Base-by-base conservation (phyloP, 2,797 vertebrate species). In the Lacerta viridis region DNA sequence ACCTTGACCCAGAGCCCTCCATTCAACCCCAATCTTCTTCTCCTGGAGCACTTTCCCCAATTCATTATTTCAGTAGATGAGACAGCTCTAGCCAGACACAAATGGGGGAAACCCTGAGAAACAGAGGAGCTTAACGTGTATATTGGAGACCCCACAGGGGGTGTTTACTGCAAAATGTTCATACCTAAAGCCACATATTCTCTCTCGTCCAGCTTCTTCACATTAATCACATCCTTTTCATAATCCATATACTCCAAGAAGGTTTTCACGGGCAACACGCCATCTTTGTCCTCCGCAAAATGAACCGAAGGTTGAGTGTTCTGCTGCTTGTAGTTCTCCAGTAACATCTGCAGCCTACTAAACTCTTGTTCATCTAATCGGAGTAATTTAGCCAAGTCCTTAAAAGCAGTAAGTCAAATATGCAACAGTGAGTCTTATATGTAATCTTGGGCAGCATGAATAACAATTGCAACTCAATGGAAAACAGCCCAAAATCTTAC, bases 241-340 rank as follows among this genome's bases (percentile, higher is more conserved):
- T 93, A 98, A 83, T 99, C 98, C 92, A 99, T 94, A 94, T 98
- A 98, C 0, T 98, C 98, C 64, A 99, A 97, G 89, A 99, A 99
- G 29, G 93, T 96, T 92, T 97, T 98, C 41, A 97, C 97, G 3
- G 98, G 96, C 75, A 99, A 83, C 1, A 92, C 69, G 0, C 92
- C 94, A 0, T 95, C 97, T 1, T 97, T 96, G 89, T 98, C 97
- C 91, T 98, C 97, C 69, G 97, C 97, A 87, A 98, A 98, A 25
- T 97, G 97, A 71, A 98, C 98, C 1, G 95, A 89, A 29, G 96
- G 95, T 90, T 97, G 97, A 0, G 95, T 92, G 80, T 95, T 97
- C 86, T 98, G 97, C 91, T 97, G 97, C 41, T 96, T 96, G 77
- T 99, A 99, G 76, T 97, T 98, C 83, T 97, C 97, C 85, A 99